Conservation (phyloP, 2,888 invertebrate genomes). For the Hecatera dysodea region DNA sequence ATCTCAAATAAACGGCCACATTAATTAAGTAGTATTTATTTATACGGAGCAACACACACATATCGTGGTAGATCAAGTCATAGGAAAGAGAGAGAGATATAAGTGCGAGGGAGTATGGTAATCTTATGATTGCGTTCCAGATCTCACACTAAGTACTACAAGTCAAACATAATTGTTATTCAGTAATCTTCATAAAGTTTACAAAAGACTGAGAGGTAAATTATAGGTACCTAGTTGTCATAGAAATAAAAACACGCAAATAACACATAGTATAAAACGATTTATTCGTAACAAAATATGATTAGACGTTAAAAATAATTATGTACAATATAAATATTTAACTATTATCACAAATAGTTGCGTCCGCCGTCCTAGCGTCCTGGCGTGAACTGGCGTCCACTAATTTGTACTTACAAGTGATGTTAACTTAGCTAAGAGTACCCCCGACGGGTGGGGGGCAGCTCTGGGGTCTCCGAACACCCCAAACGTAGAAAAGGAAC, state of each 20-base stretch:
- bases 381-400: conserved; percentile 34
- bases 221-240: no score
- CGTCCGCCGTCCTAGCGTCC: conserved; percentile 14
- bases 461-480: conserved; percentile 15
- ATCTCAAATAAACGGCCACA: no score
- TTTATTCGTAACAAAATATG: conserved; percentile 70
- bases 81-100: no score
- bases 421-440: conserved; percentile 41
- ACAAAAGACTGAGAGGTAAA: no score
- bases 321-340: conserved; percentile 65
- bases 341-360: conserved; percentile 64
- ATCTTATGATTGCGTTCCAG: no score
- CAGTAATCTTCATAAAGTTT: no score
- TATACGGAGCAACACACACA: no score
- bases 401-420: conserved; percentile 62
- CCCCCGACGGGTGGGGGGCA: conserved; percentile 13
- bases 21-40: no score
- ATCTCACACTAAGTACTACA: no score
- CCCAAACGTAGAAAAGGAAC: conserved; percentile 30
- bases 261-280: conserved; percentile 60
- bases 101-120: no score
- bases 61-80: no score
- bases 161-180: no score
- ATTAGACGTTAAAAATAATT: conserved; percentile 68
- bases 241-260: conserved; percentile 33